Evolutionary conservation across 2,113 vertebrate genomes (phyloP).

Genomic region (Amphiprion percula): DNA sequence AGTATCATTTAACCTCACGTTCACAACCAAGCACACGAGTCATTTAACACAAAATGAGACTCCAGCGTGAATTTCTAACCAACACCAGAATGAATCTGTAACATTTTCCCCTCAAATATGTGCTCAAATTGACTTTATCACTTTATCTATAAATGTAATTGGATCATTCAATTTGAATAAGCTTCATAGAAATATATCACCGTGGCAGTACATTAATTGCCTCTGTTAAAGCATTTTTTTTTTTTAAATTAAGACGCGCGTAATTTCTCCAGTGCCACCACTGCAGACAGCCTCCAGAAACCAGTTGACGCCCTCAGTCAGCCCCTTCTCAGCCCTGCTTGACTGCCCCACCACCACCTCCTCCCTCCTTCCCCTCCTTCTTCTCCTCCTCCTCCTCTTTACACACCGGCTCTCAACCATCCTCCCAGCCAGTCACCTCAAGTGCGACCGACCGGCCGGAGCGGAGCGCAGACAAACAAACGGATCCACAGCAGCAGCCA

Average conservation of each 20-base stretch:
- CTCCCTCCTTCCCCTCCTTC: background rate
- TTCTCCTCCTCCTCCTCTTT: slow-evolving; percentile 22
- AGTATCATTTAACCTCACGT: background rate
- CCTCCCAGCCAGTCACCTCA: slow-evolving; percentile 59
- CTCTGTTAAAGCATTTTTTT: slow-evolving; percentile 5
- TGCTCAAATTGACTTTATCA: background rate
- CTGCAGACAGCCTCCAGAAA: background rate
- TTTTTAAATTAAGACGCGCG: background rate
- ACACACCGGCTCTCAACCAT: slow-evolving; percentile 55
- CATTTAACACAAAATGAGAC: background rate
- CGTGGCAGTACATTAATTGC: slow-evolving; percentile 21
- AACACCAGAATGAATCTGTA: background rate
- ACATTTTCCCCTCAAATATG: background rate
- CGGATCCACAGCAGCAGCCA: background rate
- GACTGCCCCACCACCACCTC: slow-evolving; percentile 8
- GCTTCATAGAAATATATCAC: background rate
- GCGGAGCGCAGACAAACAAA: slow-evolving; percentile 31
- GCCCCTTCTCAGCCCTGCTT: slow-evolving; percentile 23
- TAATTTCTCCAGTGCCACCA: background rate
- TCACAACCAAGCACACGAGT: background rate
- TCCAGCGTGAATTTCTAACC: background rate
- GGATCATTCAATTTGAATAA: background rate
- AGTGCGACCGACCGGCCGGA: slow-evolving; percentile 50
- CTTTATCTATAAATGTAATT: background rate
- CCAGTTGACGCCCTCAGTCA: slow-evolving; percentile 44